Evolutionary conservation across 1,140 invertebrate genomes (phyloP), one percentile per base, ranked within the genome.

Genomic region (Hyphantria cunea): DNA sequence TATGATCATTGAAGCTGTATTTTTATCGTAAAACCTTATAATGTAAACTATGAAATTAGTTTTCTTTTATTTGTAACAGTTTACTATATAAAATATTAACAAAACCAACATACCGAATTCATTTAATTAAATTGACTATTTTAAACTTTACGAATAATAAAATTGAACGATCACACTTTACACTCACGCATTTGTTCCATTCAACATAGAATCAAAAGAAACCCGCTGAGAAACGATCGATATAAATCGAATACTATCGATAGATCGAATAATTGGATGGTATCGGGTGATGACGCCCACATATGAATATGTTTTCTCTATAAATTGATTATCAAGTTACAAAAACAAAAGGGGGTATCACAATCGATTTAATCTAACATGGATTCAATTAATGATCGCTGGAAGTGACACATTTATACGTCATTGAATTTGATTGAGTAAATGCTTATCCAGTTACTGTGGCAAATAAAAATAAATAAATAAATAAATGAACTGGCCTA

Each of bases 241-340:
- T 44, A 44, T 44, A n/a, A n/a, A 44, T 44, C 41, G 41, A 44
- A 7, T 44, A 7, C n/a, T 25, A 25, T 25, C 17, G 17, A 37
- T 37, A 8, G 34, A 44, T 44, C 10, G 11, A 44, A 58, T 44
- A 54, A 50, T 61, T 51, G 52, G 61, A 58, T 49, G 59, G 60
- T 65, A 66, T 64, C 56, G 55, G 55, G 48, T 54, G 66, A 56
- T 59, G 52, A 71, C 76, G 64, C 72, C 66, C 64, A 71, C 68
- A 55, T 50, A 68, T 68, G 60, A 44, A 25, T 25, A 25, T 33
- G 54, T 53, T 58, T 69, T 65, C 59, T 52, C 72, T 70, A 74
- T 74, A 72, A 66, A 77, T 80, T 72, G 74, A 75, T 80, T 77
- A 80, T 80, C 74, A 51, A 65, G 64, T 72, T 71, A 76, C 68